phyloP scores from a whole-genome alignment of 2,888 invertebrate species.

The Clivina fossor region DNA sequence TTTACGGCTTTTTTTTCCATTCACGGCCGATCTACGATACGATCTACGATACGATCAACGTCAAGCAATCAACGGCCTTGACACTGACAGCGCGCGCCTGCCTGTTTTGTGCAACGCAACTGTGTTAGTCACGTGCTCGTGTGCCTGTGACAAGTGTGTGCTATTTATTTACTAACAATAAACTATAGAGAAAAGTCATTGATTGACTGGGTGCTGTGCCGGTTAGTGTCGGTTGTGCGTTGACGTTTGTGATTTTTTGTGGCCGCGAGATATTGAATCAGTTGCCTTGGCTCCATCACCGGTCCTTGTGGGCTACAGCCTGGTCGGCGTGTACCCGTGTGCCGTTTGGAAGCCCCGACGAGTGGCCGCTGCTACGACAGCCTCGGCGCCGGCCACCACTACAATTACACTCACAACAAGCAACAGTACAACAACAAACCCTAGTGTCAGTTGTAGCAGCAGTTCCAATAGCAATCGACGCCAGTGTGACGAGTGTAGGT shows the following conservation, averaged over 20 bases:
- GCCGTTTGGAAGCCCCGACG: slow-evolving; percentile 56
- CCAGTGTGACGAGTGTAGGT: slow-evolving; percentile 33
- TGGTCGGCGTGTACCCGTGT: slow-evolving; percentile 59
- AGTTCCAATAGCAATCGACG: slow-evolving; percentile 25
- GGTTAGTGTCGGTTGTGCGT: neutral
- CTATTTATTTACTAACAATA: neutral
- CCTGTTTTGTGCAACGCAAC: slow-evolving; percentile 22
- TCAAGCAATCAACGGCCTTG: slow-evolving; percentile 2
- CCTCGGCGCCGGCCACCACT: slow-evolving; percentile 34
- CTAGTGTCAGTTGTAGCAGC: slow-evolving; percentile 4
- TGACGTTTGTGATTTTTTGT: slow-evolving; percentile 39
- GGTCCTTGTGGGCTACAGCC: slow-evolving; percentile 57
- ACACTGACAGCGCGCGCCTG: slow-evolving; percentile 23
- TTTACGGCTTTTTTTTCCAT: too few relatives aligned
- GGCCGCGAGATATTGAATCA: slow-evolving; percentile 43
- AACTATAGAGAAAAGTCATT: neutral
- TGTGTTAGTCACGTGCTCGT: slow-evolving; percentile 6
- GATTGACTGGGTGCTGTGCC: neutral
- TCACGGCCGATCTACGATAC: too few relatives aligned
- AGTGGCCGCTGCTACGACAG: slow-evolving; percentile 35
- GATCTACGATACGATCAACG: too few relatives aligned
- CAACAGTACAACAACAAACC: slow-evolving; percentile 1
- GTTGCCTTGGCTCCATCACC: slow-evolving; percentile 55
- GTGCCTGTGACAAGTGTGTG: neutral
- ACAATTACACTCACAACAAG: slow-evolving; percentile 16